A percentile compares a stretch with the other conserved stretches of the same genome.
These are phyloP conservation scores for Heptranchias perlo DNA, from an alignment of 2,113 vertebrate genomes.

Conservation along the genomic window DNA sequence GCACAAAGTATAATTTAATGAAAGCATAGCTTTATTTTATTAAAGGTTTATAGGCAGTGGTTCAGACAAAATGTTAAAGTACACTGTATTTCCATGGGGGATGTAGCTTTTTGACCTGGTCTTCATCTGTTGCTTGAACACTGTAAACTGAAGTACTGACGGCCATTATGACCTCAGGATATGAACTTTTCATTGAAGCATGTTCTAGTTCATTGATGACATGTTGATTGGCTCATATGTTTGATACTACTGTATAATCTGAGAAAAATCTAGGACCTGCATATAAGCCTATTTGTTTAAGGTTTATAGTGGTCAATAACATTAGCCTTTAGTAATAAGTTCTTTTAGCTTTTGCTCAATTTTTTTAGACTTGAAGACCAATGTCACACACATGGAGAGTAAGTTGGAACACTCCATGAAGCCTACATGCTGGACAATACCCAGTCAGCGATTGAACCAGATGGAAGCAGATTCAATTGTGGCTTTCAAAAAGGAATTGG, in stretches of 20 bases:
- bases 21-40: conserved; percentile 10
- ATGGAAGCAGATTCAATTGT: too few species aligned
- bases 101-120: conserved; percentile 1
- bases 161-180: neutral
- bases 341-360: neutral
- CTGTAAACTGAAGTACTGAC: neutral
- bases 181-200: neutral
- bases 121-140: neutral
- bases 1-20: conserved; percentile 14
- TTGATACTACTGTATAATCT: neutral
- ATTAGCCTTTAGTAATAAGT: neutral
- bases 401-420: neutral
- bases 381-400: neutral
- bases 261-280: neutral
- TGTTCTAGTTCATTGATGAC: neutral
- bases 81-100: neutral
- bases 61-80: neutral
- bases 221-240: neutral
- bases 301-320: neutral
- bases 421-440: neutral
- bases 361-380: neutral
- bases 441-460: neutral
- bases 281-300: neutral
- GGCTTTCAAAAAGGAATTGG: too few species aligned
- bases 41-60: conserved; percentile 4